Evolutionary conservation across 2,888 invertebrate species (phyloP).

Genomic region (Neoascia interrupta): DNA sequence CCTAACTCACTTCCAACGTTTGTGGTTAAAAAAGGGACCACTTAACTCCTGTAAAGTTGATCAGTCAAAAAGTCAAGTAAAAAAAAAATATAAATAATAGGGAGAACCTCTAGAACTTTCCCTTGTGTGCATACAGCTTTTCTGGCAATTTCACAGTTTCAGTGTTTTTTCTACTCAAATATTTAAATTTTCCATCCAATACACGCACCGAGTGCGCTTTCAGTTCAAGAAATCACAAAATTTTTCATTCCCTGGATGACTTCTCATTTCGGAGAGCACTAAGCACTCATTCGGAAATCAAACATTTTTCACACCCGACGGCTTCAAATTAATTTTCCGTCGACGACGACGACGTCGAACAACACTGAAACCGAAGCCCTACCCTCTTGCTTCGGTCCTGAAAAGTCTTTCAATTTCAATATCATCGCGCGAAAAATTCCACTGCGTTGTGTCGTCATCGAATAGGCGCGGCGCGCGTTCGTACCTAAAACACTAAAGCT

Average conservation of each 20-base stretch:
- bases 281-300: constrained; percentile 38
- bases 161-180: no score
- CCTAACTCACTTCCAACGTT: no score
- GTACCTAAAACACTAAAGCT: constrained; percentile 21
- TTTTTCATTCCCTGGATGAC: constrained; percentile 10
- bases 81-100: no score
- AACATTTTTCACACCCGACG: constrained; percentile 46
- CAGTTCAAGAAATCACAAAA: constrained; percentile 2
- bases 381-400: background rate
- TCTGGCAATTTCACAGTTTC: no score
- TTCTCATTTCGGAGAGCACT: constrained; percentile 15
- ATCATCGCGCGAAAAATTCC: constrained; percentile 33
- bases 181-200: no score
- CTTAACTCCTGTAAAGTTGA: no score
- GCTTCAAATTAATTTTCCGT: constrained; percentile 51
- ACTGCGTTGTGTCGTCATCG: constrained; percentile 19
- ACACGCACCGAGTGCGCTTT: no score
- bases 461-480: constrained; percentile 22
- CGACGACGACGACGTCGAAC: constrained; percentile 3
- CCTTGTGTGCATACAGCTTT: no score
- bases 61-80: no score
- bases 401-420: constrained; percentile 50
- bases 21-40: no score
- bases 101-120: no score
- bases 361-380: background rate